phyloP scores from a whole-genome alignment of 2,113 vertebrate genomes.

The Hylia prasina region DNA sequence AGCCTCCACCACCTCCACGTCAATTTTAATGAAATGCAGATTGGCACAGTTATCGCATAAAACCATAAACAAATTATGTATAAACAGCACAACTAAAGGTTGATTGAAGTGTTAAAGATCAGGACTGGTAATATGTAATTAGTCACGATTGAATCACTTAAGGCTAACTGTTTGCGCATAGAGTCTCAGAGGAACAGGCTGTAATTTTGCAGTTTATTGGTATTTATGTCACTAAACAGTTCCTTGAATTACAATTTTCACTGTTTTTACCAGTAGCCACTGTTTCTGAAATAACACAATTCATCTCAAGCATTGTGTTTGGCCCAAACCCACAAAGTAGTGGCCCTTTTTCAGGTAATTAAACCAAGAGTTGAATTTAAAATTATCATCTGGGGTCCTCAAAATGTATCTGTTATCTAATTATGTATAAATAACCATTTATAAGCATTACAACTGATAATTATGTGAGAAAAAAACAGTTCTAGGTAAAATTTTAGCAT shows the following conservation, averaged over 20 bases:
- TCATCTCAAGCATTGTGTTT: neutral
- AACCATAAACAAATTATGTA: conserved; percentile 19
- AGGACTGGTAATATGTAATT: neutral
- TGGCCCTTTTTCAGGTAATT: neutral
- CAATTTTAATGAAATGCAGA: conserved; percentile 23
- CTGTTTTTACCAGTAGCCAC: neutral
- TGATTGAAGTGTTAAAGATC: conserved; percentile 44
- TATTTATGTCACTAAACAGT: neutral
- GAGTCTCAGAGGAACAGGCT: neutral
- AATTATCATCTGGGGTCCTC: neutral
- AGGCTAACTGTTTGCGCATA: neutral
- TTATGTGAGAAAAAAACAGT: neutral
- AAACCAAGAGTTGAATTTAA: neutral
- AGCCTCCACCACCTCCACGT: neutral
- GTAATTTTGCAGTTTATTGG: neutral
- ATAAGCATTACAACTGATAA: neutral
- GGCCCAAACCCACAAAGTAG: neutral
- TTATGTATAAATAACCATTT: neutral
- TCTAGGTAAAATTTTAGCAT: neutral
- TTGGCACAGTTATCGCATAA: neutral
- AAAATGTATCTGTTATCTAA: neutral
- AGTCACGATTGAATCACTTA: conserved; percentile 28
- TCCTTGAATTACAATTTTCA: neutral
- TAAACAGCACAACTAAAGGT: neutral
- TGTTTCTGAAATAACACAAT: neutral